Evolutionary conservation across 2,888 invertebrate genomes (phyloP).

Genomic region (Anticlea derivata): DNA sequence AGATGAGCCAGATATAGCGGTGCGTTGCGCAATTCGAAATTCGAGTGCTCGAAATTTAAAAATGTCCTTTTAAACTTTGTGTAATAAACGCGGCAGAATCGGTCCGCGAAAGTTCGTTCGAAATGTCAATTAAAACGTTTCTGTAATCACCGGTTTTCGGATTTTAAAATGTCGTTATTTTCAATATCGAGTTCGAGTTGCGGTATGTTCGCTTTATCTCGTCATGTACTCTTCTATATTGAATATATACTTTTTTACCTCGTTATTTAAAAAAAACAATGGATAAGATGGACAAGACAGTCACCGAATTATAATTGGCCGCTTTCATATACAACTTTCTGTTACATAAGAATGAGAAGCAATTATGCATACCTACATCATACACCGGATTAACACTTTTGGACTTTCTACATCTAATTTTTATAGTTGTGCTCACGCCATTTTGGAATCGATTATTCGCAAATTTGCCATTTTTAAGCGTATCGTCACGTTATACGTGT

Average conservation of each 20-base stretch:
- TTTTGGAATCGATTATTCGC: conserved; percentile 38
- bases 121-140: conserved; percentile 48
- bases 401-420: conserved; percentile 71
- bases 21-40: conserved; percentile 26
- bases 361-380: conserved; percentile 74
- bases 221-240: no score
- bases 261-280: no score
- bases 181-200: background rate
- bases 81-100: conserved; percentile 32
- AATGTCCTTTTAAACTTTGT: conserved; percentile 53
- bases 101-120: conserved; percentile 45
- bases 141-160: conserved; percentile 31
- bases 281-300: no score
- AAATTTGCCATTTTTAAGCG: conserved; percentile 35
- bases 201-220: background rate
- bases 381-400: conserved; percentile 69
- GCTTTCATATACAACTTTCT: conserved; percentile 70
- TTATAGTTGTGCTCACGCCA: conserved; percentile 66
- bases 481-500: conserved; percentile 6
- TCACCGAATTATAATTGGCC: conserved; percentile 73
- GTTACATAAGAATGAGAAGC: conserved; percentile 72
- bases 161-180: conserved; percentile 17
- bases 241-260: no score
- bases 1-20: no score
- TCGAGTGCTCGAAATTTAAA: conserved; percentile 31